Conservation (phyloP, 2,888 invertebrate genomes). For the Silvanus unidentatus region DNA sequence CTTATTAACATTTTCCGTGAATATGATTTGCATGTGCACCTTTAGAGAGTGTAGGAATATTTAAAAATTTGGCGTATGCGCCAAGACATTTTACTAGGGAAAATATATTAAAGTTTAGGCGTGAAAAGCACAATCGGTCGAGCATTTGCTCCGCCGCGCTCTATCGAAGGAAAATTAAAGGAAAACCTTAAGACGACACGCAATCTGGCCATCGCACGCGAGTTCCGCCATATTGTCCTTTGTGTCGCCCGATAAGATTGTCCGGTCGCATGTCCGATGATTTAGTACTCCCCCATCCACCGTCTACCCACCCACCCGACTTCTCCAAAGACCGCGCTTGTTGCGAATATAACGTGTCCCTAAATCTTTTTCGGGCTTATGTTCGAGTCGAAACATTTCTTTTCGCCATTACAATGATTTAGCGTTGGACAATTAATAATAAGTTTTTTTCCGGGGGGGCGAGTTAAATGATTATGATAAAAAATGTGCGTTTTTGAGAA, state of each 20-base stretch:
- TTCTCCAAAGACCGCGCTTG: too few relatives aligned
- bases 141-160: conserved; percentile 22
- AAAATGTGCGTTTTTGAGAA: not conserved
- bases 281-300: conserved; percentile 14
- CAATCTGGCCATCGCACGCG: conserved; percentile 48
- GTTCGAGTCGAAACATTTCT: too few relatives aligned
- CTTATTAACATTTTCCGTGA: not conserved
- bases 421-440: too few relatives aligned
- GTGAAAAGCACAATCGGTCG: conserved; percentile 36
- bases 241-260: conserved; percentile 46
- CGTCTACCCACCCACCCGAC: not conserved
- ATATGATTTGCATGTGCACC: too few relatives aligned
- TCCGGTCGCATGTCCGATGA: conserved; percentile 41
- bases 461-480: too few relatives aligned
- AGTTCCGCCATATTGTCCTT: conserved; percentile 46
- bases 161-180: conserved; percentile 22
- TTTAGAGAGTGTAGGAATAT: too few relatives aligned
- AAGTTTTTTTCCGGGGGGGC: too few relatives aligned
- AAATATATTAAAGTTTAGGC: conserved; percentile 13
- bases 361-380: too few relatives aligned
- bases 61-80: too few relatives aligned
- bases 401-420: too few relatives aligned
- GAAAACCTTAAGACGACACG: conserved; percentile 38
- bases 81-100: too few relatives aligned
- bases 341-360: too few relatives aligned